phyloP scores from a whole-genome alignment of 2,888 invertebrate genomes.

The Ectropis crepuscularia region DNA sequence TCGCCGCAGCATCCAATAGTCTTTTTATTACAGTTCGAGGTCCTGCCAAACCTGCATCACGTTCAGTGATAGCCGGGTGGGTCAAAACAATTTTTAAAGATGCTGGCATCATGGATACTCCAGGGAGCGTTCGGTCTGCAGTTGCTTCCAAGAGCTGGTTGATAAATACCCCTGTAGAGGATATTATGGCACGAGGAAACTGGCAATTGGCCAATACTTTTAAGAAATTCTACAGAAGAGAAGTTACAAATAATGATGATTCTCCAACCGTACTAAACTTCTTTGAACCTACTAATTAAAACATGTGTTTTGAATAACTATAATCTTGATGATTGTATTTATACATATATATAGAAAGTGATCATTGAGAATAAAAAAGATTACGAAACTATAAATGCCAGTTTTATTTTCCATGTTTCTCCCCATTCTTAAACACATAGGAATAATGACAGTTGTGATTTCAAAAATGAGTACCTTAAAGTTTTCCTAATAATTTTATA shows the following conservation, averaged over 20 bases:
- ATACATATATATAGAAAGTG: no score
- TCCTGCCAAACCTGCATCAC: background rate
- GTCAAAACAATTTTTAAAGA: background rate
- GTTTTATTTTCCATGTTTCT: no score
- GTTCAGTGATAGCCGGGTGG: background rate
- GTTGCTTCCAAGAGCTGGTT: background rate
- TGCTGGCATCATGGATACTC: background rate
- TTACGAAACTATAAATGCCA: no score
- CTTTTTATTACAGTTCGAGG: conserved; percentile 2
- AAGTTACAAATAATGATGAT: background rate
- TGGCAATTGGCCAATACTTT: background rate
- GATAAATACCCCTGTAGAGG: background rate
- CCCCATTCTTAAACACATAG: no score
- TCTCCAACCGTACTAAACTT: no score
- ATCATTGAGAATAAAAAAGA: no score
- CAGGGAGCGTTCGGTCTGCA: background rate
- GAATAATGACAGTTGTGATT: no score
- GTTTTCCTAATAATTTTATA: no score
- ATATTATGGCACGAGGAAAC: background rate
- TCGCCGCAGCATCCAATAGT: background rate
- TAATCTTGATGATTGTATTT: no score
- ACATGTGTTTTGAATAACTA: no score
- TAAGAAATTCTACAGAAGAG: conserved; percentile 1
- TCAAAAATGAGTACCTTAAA: no score
- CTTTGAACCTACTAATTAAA: no score